phyloP scores from a whole-genome alignment of 2,113 vertebrate species.

The Misgurnus mizolepis region DNA sequence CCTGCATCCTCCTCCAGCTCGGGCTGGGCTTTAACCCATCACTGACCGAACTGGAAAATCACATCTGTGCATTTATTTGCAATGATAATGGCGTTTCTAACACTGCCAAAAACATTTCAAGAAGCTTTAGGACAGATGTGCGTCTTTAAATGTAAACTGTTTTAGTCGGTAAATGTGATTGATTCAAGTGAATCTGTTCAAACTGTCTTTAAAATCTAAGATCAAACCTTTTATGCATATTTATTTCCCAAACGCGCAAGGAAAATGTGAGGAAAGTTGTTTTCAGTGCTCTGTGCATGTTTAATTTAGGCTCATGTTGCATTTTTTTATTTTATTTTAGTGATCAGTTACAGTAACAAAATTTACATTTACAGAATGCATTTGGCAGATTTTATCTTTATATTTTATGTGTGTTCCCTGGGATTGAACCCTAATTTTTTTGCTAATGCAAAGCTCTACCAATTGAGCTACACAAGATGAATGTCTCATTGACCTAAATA shows the following conservation, averaged over 20 bases:
- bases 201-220: too few species aligned
- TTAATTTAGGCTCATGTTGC: not conserved
- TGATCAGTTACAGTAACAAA: slow-evolving; percentile 25
- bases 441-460: too few species aligned
- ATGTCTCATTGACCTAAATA: slow-evolving; percentile 18
- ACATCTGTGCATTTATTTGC: not conserved
- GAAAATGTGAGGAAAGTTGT: not conserved
- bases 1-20: not conserved
- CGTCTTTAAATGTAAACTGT: too few species aligned
- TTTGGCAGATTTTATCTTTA: too few species aligned
- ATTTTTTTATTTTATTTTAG: not conserved
- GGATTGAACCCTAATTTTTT: too few species aligned
- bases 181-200: too few species aligned
- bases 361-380: not conserved
- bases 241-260: not conserved
- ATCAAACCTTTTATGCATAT: not conserved
- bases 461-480: not conserved
- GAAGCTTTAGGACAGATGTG: too few species aligned
- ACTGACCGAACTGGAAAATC: slow-evolving; percentile 1
- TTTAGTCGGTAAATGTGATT: too few species aligned
- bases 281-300: not conserved
- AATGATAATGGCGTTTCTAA: too few species aligned
- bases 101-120: too few species aligned
- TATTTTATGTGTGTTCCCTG: too few species aligned
- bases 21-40: slow-evolving; percentile 21